Evolutionary conservation across 2,888 invertebrate species (phyloP).

Genomic region (Zelleria hepariella): DNA sequence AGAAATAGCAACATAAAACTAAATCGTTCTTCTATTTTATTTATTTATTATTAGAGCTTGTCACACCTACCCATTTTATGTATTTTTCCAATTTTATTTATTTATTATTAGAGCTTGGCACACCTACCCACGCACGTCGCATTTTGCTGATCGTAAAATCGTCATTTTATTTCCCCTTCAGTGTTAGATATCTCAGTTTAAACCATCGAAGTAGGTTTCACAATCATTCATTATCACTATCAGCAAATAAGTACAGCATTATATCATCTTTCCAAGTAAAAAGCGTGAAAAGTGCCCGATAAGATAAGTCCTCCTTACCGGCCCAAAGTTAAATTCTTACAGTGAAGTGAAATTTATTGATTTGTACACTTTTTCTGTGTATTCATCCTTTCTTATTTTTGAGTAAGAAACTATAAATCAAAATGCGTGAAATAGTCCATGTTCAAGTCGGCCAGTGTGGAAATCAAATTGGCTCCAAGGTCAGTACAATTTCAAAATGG

Average conservation of each 20-base stretch:
- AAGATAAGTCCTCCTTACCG: neutral
- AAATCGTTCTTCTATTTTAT: too few species aligned
- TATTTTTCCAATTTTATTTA: too few species aligned
- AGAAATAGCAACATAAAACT: too few species aligned
- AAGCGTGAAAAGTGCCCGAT: neutral
- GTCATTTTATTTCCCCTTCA: neutral
- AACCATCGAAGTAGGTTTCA: slow-evolving; percentile 1
- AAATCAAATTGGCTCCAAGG: slow-evolving; percentile 78
- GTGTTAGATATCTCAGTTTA: neutral
- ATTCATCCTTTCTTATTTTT: neutral
- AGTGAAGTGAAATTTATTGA: neutral
- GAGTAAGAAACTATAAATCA: slow-evolving; percentile 10
- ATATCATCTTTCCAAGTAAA: slow-evolving; percentile 8
- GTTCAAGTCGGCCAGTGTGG: slow-evolving; percentile 78
- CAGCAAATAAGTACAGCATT: slow-evolving; percentile 7
- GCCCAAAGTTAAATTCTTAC: neutral
- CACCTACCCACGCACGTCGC: neutral
- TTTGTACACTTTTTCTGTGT: neutral
- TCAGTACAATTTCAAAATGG: slow-evolving; percentile 33
- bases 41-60: neutral
- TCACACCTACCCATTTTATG: neutral
- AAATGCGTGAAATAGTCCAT: slow-evolving; percentile 78
- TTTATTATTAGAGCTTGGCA: neutral
- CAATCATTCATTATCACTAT: slow-evolving; percentile 7
- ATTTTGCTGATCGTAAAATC: neutral